Evolutionary conservation across 1,140 invertebrate species (phyloP), one percentile per base, ranked within the genome.

Genomic region (Cydia amplana): DNA sequence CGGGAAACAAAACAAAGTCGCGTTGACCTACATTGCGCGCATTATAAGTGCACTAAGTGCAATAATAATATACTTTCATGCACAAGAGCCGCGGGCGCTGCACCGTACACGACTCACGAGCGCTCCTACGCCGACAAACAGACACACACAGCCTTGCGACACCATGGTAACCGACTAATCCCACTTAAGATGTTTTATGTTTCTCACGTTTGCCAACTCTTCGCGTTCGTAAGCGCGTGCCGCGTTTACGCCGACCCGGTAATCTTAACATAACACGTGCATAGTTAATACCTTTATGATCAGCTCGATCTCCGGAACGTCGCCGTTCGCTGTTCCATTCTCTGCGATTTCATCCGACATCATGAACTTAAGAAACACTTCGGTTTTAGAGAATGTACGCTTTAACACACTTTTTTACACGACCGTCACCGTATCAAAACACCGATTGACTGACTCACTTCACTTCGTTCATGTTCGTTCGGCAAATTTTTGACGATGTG

Each of bases 271-370:
- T 73, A 85, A 87, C 83, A 86, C 85, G 84, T 84, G 85, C 81
- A 80, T 80, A 84, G 79, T 74, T 83, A 78, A 64, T 92, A 96
- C 96, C 95, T 97, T 96, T 81, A 96, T 96, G 82, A 97, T 96
- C 79, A 97, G 93, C 93, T 97, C 96, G 85, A 96, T 96, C 92
- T 96, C 96, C 55, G 96, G 95, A 81, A 96, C 95, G 84, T 95
- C 95, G 82, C 94, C 95, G 90, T 95, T 95, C 83, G 92, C 93
- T 79, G 94, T 94, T 81, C 95, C 95, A 89, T 95, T 95, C 81
- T 93, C 92, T 73, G 91, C 90, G 74, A 92, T 88, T 92, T 93
- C 93, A 87, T 93, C 93, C 85, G 93, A 93, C 93, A 93, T 93
- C 84, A 82, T 91, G 82, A 85, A 90, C 82, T 87, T 76, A 75